Evolutionary conservation across 2,888 invertebrate species (phyloP).

Genomic region (Drepana falcataria): DNA sequence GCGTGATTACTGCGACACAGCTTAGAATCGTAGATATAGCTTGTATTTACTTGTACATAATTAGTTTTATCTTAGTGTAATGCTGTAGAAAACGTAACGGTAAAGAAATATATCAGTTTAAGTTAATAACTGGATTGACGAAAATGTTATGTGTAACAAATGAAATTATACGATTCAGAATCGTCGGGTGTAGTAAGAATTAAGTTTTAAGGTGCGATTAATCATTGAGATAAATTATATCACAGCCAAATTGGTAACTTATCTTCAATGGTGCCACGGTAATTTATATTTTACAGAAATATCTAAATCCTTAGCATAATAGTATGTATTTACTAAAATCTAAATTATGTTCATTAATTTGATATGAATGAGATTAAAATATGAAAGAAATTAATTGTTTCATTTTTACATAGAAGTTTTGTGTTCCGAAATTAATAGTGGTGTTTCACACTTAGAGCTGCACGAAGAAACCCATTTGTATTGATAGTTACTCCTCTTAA

Average conservation of each 20-base stretch:
- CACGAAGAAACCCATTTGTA: too few relatives aligned
- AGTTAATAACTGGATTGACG: conserved; percentile 44
- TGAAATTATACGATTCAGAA: conserved; percentile 59
- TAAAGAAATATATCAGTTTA: conserved; percentile 54
- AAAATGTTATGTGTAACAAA: conserved; percentile 34
- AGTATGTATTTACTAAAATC: conserved; percentile 52
- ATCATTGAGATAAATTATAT: conserved; percentile 52
- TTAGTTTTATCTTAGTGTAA: conserved; percentile 38
- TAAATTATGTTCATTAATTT: conserved; percentile 75
- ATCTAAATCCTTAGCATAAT: conserved; percentile 58
- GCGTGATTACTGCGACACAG: conserved; percentile 41
- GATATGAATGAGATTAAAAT: conserved; percentile 76
- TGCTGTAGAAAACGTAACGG: conserved; percentile 39
- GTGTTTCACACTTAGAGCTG: too few relatives aligned
- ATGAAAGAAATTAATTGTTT: conserved; percentile 34
- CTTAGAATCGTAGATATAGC: conserved; percentile 50
- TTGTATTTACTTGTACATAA: conserved; percentile 60
- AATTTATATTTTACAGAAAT: conserved; percentile 65
- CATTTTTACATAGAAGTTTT: conserved; percentile 6
- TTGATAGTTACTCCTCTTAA: too few relatives aligned
- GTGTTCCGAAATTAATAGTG: too few relatives aligned
- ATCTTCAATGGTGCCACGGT: conserved; percentile 63
- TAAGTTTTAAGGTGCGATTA: conserved; percentile 42
- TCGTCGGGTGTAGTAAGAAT: conserved; percentile 48
- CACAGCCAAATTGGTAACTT: conserved; percentile 41